Evolutionary conservation across 2,888 invertebrate species (phyloP).

Genomic region (Dorcus hopei): DNA sequence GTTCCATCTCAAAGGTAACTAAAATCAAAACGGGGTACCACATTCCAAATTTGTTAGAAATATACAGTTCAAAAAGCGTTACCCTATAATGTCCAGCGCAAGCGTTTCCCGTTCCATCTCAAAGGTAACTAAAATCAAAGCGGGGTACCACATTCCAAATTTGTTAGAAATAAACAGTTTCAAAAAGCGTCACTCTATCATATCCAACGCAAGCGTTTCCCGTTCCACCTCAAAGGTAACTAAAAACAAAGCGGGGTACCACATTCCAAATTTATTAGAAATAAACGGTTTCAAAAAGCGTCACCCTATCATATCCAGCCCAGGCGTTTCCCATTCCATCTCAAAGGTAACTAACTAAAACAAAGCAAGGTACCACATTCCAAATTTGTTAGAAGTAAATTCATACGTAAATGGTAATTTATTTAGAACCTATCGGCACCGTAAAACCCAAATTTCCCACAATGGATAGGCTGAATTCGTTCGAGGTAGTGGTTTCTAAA

Average conservation of each 20-base stretch:
- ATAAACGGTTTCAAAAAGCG: slow-evolving; percentile 38
- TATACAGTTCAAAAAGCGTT: slow-evolving; percentile 39
- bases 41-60: not conserved
- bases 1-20: slow-evolving; percentile 70
- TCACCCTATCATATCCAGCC: slow-evolving; percentile 60
- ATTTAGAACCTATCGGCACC: slow-evolving; percentile 58
- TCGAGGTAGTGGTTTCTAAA: slow-evolving; percentile 51
- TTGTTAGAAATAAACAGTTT: slow-evolving; percentile 30
- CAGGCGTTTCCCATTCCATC: slow-evolving; percentile 70
- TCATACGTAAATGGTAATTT: no score
- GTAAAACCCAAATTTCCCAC: slow-evolving; percentile 62
- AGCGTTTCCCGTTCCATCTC: slow-evolving; percentile 68
- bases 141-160: slow-evolving; percentile 2
- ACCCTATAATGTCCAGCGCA: slow-evolving; percentile 64
- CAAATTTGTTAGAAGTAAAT: not conserved
- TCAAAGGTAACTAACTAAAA: slow-evolving; percentile 59
- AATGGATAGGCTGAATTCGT: slow-evolving; percentile 63
- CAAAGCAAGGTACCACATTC: not conserved
- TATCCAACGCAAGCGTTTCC: slow-evolving; percentile 70
- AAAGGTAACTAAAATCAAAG: slow-evolving; percentile 57
- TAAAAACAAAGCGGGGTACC: slow-evolving; percentile 10
- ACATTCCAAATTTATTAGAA: not conserved
- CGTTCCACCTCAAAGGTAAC: slow-evolving; percentile 70
- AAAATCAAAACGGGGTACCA: slow-evolving; percentile 3
- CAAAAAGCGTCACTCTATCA: slow-evolving; percentile 51